A percentile compares a stretch with the other conserved stretches of the same genome.
phyloP scores from a whole-genome alignment of 2,113 vertebrate species.

The Coptodon bakossiorum region DNA sequence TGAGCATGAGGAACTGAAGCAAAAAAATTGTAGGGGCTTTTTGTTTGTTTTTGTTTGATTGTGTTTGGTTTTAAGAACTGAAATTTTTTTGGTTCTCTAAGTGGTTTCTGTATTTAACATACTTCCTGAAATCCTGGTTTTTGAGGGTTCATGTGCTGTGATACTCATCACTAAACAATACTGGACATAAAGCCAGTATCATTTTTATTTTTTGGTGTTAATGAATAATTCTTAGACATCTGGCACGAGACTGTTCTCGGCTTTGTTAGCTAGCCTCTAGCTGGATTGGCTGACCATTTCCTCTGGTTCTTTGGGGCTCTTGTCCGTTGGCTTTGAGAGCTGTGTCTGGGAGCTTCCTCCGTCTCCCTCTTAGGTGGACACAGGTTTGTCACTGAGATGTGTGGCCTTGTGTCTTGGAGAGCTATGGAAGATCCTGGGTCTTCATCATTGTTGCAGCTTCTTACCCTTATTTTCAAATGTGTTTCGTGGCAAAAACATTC shows the following conservation, averaged over 20 bases:
- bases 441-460: not conserved
- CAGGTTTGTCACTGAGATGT: not conserved
- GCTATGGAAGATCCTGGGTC: not conserved
- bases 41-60: not conserved
- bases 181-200: accelerated
- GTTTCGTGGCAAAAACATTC: accelerated
- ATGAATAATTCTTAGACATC: accelerated
- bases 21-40: accelerated
- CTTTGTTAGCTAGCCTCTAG: not conserved
- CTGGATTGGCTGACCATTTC: accelerated
- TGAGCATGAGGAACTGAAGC: accelerated
- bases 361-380: not conserved
- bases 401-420: not conserved
- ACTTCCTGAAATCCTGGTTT: not conserved
- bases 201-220: not conserved
- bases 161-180: not conserved
- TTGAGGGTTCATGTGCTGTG: not conserved
- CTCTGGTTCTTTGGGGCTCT: accelerated
- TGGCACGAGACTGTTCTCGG: accelerated
- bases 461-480: accelerated
- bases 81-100: not conserved
- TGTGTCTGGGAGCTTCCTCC: accelerated
- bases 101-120: not conserved
- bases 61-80: not conserved
- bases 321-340: not conserved